Evolutionary conservation across 2,888 invertebrate species (phyloP).

Genomic region (Exocentrus adspersus): DNA sequence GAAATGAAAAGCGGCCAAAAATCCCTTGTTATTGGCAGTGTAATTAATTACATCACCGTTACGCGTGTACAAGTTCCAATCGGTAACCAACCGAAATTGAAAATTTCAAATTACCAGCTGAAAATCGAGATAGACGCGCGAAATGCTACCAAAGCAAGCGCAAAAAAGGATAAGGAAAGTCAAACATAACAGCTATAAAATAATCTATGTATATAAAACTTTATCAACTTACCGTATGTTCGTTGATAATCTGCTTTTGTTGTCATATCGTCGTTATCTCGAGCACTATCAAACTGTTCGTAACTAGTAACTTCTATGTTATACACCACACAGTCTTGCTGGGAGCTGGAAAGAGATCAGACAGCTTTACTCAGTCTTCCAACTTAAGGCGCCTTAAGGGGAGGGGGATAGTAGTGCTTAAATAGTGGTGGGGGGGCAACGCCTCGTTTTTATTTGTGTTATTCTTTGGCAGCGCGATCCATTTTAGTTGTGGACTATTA

Average conservation of each 20-base stretch:
- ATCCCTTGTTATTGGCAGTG: no score
- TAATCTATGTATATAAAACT: conserved; percentile 61
- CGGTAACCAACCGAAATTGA: background rate
- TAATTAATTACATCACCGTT: conserved; percentile 7
- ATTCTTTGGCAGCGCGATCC: conserved; percentile 26
- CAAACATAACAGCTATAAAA: conserved; percentile 52
- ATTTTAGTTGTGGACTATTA: conserved; percentile 36
- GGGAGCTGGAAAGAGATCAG: conserved; percentile 36
- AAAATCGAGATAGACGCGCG: conserved; percentile 18
- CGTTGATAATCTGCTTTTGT: conserved; percentile 62
- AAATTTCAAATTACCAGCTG: conserved; percentile 2
- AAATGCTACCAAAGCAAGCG: conserved; percentile 27
- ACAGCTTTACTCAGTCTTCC: conserved; percentile 35
- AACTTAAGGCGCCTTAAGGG: conserved; percentile 39
- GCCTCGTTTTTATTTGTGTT: conserved; percentile 53
- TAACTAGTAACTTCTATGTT: conserved; percentile 34
- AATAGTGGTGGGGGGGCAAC: conserved; percentile 51
- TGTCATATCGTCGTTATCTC: conserved; percentile 61
- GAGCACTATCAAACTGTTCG: conserved; percentile 56
- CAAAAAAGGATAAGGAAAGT: conserved; percentile 38
- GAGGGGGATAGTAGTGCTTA: conserved; percentile 42
- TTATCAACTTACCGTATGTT: conserved; percentile 62
- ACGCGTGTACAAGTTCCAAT: conserved; percentile 5
- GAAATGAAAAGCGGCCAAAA: no score
- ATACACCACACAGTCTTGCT: conserved; percentile 30